Evolutionary conservation across 2,888 invertebrate species (phyloP), one percentile per base, ranked within the genome.

Genomic region (Prosapia bicincta): DNA sequence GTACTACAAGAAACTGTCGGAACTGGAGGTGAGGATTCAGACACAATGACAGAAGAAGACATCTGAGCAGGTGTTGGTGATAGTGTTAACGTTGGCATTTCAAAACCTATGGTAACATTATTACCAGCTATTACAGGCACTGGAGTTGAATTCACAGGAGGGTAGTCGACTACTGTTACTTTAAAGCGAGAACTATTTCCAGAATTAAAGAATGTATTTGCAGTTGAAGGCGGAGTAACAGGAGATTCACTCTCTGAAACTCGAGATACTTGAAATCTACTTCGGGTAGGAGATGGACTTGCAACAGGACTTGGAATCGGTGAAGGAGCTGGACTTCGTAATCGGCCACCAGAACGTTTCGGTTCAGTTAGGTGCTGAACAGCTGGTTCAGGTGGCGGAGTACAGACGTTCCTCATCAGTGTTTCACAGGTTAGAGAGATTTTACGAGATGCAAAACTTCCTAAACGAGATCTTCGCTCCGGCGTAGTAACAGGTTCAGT

Each of bases 401-500:
- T 78, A 26, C 81, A 78, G 66, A 81, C 78, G 75, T 82, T 76
- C 72, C 78, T 78, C 72, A 78, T 76, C 81, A 86, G 84, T 83
- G 89, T 88, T 84, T 90, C 90, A 84, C 92, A 92, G 9, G 92
- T 92, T 81, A 92, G 87, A 81, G 92, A 92, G 82, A 92, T 92
- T 86, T 92, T 92, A 81, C 92, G 86, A 78, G 88, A 88, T 70
- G 79, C 79, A 26, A 79, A 77, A 20, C 76, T 77, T 20, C 66
- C 72, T 20, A 28, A 25, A 82, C 84, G 79, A 82, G 83, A 81
- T 83, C 83, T 83, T 78, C 82, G 82, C 78, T 83, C 82, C 71
- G 54, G 54, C 20, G 54, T 54, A 54, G 54, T 3, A 6, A 54
- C 20, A 20, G 54, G 54, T 54, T 54, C 54, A 3, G 54, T 20